Evolutionary conservation across 2,888 invertebrate species (phyloP), one percentile per base, ranked within the genome.

Genomic region (Trisateles emortualis): DNA sequence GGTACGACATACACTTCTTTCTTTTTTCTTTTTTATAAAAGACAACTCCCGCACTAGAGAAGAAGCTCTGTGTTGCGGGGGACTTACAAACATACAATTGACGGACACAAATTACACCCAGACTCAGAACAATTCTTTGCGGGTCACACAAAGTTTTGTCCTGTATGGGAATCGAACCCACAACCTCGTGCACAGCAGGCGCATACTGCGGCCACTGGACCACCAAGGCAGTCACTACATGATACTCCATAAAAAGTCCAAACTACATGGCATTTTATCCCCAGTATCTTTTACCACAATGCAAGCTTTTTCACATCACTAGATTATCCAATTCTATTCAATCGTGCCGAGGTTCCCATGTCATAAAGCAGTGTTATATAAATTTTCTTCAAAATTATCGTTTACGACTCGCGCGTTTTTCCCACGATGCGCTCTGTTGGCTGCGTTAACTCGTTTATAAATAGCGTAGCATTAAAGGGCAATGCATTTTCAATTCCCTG

Each of bases 1-100:
- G 95, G 95, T 95, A 93, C 79, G 47, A 33, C 40, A 36, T 10
- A 22, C n/a, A n/a, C n/a, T n/a, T n/a, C n/a, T n/a, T n/a, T n/a
- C n/a, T n/a, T n/a, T n/a, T n/a, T n/a, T n/a, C n/a, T n/a, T n/a
- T n/a, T n/a, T 19, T 40, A 32, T 29, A 2, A n/a, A n/a, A n/a
- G n/a, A n/a, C n/a, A n/a, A n/a, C n/a, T n/a, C n/a, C n/a, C n/a
- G n/a, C n/a, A n/a, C n/a, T n/a, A n/a, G n/a, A n/a, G n/a, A n/a
- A n/a, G n/a, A n/a, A n/a, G n/a, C n/a, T n/a, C n/a, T n/a, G n/a
- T n/a, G n/a, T n/a, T n/a, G n/a, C n/a, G n/a, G n/a, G n/a, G n/a
- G n/a, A n/a, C n/a, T n/a, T n/a, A n/a, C n/a, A n/a, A n/a, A n/a
- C n/a, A n/a, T n/a, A n/a, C n/a, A n/a, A n/a, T n/a, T n/a, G n/a